Conservation (phyloP, 1,140 invertebrate genomes). For the Penaeus chinensis region DNA sequence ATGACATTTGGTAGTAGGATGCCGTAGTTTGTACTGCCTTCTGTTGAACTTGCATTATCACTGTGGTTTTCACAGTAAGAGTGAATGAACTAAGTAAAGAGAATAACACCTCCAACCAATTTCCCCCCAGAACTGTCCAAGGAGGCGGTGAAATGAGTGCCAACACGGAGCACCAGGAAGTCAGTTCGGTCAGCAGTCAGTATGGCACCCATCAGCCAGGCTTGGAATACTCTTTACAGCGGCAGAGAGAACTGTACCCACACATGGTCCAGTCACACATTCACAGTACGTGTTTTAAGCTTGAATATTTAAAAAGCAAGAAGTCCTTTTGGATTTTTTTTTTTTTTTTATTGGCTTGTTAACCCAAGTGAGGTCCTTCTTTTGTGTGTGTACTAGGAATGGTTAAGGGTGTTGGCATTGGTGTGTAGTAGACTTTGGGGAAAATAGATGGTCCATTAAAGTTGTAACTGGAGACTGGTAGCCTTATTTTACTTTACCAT, state of each 20-base stretch:
- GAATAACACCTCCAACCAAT: background rate
- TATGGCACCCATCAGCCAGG: conserved; percentile 76
- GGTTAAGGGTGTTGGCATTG: no score
- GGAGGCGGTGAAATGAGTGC: conserved; percentile 64
- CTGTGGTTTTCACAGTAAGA: background rate
- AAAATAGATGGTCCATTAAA: no score
- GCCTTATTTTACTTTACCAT: no score
- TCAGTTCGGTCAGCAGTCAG: conserved; percentile 66
- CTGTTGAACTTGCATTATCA: no score
- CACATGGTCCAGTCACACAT: conserved; percentile 72
- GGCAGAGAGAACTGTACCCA: conserved; percentile 70
- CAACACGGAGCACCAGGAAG: conserved; percentile 67
- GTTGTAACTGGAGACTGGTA: no score
- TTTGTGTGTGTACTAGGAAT: no score
- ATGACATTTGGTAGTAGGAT: no score
- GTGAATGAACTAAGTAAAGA: background rate
- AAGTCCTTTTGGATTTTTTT: background rate
- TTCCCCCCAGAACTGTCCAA: conserved; percentile 64
- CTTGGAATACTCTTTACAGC: conserved; percentile 81
- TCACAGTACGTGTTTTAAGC: conserved; percentile 66
- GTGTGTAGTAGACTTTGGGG: no score
- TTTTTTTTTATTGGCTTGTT: no score
- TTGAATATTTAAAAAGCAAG: background rate
- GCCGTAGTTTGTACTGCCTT: no score
- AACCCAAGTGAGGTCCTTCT: no score